Evolutionary conservation across 1,140 invertebrate species (phyloP).

Genomic region (Leptopilina clavipes): DNA sequence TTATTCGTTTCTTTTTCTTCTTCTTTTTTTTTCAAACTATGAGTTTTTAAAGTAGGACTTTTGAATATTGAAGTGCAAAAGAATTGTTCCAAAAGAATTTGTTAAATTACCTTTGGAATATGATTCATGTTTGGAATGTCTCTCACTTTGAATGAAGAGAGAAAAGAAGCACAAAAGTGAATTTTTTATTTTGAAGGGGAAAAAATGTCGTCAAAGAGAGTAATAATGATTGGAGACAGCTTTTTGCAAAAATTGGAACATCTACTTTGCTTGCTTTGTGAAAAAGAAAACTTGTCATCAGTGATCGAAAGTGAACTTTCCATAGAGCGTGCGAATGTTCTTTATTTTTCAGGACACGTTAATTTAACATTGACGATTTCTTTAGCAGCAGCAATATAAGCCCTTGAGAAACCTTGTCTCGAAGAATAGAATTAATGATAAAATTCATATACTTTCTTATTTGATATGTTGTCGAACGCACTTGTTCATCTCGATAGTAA

Average conservation of each 20-base stretch:
- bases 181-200: neutral
- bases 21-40: too few species aligned
- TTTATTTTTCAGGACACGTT: constrained; percentile 1
- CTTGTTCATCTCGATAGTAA: neutral
- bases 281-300: constrained; percentile 5
- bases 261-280: neutral
- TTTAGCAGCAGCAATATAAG: too few species aligned
- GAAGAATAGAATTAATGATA: neutral
- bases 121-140: too few species aligned
- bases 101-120: too few species aligned
- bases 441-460: neutral
- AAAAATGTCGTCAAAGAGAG: neutral
- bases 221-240: neutral
- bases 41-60: too few species aligned
- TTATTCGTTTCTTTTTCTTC: too few species aligned
- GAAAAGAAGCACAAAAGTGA: neutral
- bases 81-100: too few species aligned
- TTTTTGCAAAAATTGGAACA: neutral
- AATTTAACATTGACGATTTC: constrained; percentile 7
- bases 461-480: constrained; percentile 2
- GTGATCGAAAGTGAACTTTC: constrained; percentile 1
- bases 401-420: neutral
- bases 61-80: too few species aligned
- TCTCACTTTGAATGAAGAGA: neutral
- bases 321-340: neutral